Evolutionary conservation across 2,888 invertebrate species (phyloP).

Genomic region (Plebejus melissa): DNA sequence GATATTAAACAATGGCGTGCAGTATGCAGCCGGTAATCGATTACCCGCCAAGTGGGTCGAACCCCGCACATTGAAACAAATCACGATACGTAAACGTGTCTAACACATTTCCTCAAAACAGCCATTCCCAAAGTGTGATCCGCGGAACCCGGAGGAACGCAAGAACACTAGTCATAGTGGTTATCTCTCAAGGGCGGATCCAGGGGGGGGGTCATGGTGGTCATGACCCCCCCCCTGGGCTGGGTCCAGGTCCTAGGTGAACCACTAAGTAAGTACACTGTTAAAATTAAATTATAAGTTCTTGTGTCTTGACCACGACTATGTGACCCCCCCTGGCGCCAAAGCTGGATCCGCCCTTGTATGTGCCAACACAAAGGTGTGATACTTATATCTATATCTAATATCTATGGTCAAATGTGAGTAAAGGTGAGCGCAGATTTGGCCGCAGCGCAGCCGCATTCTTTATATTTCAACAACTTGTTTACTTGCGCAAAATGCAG

Average conservation of each 20-base stretch:
- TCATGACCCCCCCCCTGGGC: too few species aligned
- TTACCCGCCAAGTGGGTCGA: slow-evolving; percentile 36
- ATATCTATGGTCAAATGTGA: slow-evolving; percentile 24
- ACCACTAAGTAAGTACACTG: too few species aligned
- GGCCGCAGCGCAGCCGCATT: background rate
- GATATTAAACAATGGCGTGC: slow-evolving; percentile 45
- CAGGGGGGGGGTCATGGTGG: too few species aligned
- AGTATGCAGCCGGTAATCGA: slow-evolving; percentile 50
- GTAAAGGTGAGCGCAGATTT: background rate
- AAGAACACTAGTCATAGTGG: too few species aligned
- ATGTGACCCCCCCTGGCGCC: too few species aligned
- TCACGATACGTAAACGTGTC: slow-evolving; percentile 28
- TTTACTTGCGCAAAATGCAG: background rate
- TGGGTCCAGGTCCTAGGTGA: too few species aligned
- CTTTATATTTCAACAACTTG: background rate
- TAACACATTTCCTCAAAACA: slow-evolving; percentile 5
- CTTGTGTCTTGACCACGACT: too few species aligned
- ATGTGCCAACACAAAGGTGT: background rate
- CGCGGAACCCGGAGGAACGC: too few species aligned
- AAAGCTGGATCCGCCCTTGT: too few species aligned
- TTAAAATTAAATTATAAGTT: too few species aligned
- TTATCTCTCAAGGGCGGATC: too few species aligned
- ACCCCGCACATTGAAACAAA: slow-evolving; percentile 27
- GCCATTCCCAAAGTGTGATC: too few species aligned
- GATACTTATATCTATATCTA: slow-evolving; percentile 18